These are phyloP conservation scores for Gopherus evgoodei DNA, from an alignment of 2,113 vertebrate species.

Conservation along the genomic window DNA sequence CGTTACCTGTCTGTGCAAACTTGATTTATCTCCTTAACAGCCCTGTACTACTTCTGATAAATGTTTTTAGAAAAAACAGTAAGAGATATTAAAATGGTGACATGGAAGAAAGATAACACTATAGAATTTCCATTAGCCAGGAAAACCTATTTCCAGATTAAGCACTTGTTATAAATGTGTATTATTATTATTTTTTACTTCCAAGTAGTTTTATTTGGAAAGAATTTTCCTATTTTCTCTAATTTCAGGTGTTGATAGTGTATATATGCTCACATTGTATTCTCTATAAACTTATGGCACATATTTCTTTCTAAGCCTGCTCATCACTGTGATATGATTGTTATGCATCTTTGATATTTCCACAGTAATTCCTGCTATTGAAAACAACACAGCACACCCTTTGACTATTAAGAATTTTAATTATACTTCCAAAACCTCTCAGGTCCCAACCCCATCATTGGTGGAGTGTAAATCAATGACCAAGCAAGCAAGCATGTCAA, in stretches of 20 bases:
- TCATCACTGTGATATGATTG: neutral
- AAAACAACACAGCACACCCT: neutral
- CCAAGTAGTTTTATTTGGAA: constrained; percentile 12
- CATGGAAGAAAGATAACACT: constrained; percentile 48
- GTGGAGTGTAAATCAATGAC: neutral
- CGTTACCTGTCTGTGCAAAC: constrained; percentile 59
- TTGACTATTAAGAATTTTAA: neutral
- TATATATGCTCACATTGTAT: neutral
- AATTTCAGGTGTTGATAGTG: neutral
- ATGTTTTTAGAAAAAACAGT: constrained; percentile 64
- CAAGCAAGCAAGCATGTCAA: neutral
- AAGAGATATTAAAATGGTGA: constrained; percentile 34
- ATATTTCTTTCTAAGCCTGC: neutral
- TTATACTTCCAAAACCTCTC: constrained; percentile 16
- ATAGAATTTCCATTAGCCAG: constrained; percentile 39
- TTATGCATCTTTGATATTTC: neutral
- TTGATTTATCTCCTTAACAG: constrained; percentile 66
- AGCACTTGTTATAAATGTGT: constrained; percentile 49
- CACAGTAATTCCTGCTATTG: neutral
- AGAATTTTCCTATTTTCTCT: neutral
- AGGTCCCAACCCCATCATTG: constrained; percentile 23
- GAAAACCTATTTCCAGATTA: neutral
- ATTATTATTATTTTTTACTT: constrained; percentile 18
- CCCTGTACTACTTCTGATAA: constrained; percentile 58
- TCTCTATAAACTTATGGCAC: neutral